A percentile compares a stretch with the other conserved stretches of the same genome.
These are phyloP conservation scores for Byasa hedistus DNA, from an alignment of 2,888 invertebrate species.

Conservation along the genomic window DNA sequence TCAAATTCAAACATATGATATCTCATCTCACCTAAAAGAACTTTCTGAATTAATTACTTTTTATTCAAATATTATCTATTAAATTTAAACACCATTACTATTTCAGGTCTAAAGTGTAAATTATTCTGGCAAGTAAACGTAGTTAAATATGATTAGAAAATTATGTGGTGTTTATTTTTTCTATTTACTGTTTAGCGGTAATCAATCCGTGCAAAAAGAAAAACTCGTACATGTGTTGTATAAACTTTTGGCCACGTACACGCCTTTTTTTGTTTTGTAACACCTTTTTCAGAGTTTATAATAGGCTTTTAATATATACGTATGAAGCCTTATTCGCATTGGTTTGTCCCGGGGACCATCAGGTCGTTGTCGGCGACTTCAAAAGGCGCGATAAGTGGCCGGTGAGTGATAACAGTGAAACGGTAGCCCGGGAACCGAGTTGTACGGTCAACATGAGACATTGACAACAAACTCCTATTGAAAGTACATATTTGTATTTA, in stretches of 20 bases:
- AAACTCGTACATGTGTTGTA: neutral
- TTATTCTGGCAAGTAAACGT: neutral
- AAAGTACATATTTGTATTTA: constrained; percentile 49
- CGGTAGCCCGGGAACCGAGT: constrained; percentile 71
- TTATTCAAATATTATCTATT: neutral
- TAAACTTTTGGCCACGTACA: constrained; percentile 27
- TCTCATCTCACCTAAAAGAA: constrained; percentile 28
- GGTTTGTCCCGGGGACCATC: constrained; percentile 64
- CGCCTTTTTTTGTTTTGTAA: constrained; percentile 1
- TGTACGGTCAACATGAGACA: constrained; percentile 68
- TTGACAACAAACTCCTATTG: constrained; percentile 44
- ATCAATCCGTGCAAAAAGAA: neutral
- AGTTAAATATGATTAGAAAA: neutral
- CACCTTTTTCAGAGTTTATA: constrained; percentile 33
- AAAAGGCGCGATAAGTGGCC: constrained; percentile 67
- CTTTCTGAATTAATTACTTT: neutral
- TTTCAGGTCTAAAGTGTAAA: no score
- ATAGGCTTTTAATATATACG: constrained; percentile 41
- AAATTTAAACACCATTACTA: neutral
- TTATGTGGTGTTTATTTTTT: neutral
- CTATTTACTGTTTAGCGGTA: neutral
- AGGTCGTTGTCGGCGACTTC: constrained; percentile 73
- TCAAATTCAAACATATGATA: constrained; percentile 33
- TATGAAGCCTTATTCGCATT: constrained; percentile 46
- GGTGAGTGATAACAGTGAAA: constrained; percentile 61